Evolutionary conservation across 2,888 invertebrate species (phyloP).

Genomic region (Trachelus troglodyta): DNA sequence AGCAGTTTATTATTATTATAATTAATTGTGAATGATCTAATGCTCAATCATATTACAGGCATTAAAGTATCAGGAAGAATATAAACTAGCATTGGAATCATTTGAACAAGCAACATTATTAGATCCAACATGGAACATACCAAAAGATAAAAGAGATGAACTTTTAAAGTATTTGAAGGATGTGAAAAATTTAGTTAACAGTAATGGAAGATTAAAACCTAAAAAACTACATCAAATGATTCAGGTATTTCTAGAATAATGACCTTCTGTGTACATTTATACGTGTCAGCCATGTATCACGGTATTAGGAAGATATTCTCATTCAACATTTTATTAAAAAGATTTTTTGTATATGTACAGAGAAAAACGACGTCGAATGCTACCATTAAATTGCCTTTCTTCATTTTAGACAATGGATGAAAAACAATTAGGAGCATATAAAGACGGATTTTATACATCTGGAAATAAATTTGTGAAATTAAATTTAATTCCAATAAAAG

Average conservation of each 20-base stretch:
- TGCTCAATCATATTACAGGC: conserved; percentile 68
- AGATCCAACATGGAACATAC: conserved; percentile 82
- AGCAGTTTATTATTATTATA: conserved; percentile 2
- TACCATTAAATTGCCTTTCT: neutral
- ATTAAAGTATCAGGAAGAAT: conserved; percentile 83
- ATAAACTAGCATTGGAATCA: conserved; percentile 76
- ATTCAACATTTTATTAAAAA: neutral
- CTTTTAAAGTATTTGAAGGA: conserved; percentile 75
- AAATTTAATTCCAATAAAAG: conserved; percentile 67
- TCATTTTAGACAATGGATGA: conserved; percentile 72
- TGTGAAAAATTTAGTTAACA: conserved; percentile 73
- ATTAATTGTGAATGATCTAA: conserved; percentile 8
- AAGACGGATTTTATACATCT: conserved; percentile 70
- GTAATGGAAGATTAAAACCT: conserved; percentile 79
- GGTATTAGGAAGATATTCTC: neutral
- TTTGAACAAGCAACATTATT: conserved; percentile 75
- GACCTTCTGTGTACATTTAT: conserved; percentile 3
- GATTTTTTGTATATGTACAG: neutral
- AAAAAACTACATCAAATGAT: conserved; percentile 78
- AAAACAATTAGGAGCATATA: conserved; percentile 78
- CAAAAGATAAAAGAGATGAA: conserved; percentile 72
- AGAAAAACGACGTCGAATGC: conserved; percentile 1
- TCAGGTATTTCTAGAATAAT: conserved; percentile 65
- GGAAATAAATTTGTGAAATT: conserved; percentile 68
- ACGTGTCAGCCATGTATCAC: neutral